Base-by-base conservation (phyloP, 2,113 vertebrate species). In the Chascanopsetta lugubris region DNA sequence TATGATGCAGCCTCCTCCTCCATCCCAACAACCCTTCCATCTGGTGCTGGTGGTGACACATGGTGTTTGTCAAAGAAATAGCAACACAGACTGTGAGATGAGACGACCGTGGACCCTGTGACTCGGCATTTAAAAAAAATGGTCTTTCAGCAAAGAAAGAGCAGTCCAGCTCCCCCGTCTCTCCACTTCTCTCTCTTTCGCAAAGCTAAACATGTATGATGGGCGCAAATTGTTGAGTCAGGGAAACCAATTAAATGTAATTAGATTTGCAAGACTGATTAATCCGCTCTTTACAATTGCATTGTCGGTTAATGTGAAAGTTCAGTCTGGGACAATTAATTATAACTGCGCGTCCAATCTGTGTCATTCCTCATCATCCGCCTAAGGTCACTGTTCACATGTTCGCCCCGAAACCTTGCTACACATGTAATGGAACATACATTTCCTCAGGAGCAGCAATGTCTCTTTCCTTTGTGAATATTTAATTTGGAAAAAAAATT, bases 21-120 rank as follows among this genome's bases (percentile, higher is more conserved):
- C n/a, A n/a, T n/a, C n/a, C n/a, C n/a, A n/a, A n/a, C n/a, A n/a
- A 38, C 38, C 27, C 32, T 40, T 64, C 66, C 36, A n/a, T 50
- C 25, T 43, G 59, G 58, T 82, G 74, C 27, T 38, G 61, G 62
- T 83, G 76, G 63, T 83, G 88, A 91, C 82, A 53, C 58, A 86
- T 87, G 53, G 54, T 18, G 64, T 76, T 83, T 88, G 83, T 88
- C 84, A 87, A 45, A 87, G 48, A 47, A 24, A 30, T 51, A 42
- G 38, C 1, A 42, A 18, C 38, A 42, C 12, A 18, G 48, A 18
- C 15, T 51, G 48, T n/a, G 48, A 50, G 58, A 55, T 63, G 56
- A 77, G 46, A 79, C 69, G 59, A 76, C 58, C 63, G 45, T 3
- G 9, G 64, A 51, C 59, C 38, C 32, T 29, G 25, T 46, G 61